Conservation (phyloP, 2,113 vertebrate species). For the Urocolius indicus region DNA sequence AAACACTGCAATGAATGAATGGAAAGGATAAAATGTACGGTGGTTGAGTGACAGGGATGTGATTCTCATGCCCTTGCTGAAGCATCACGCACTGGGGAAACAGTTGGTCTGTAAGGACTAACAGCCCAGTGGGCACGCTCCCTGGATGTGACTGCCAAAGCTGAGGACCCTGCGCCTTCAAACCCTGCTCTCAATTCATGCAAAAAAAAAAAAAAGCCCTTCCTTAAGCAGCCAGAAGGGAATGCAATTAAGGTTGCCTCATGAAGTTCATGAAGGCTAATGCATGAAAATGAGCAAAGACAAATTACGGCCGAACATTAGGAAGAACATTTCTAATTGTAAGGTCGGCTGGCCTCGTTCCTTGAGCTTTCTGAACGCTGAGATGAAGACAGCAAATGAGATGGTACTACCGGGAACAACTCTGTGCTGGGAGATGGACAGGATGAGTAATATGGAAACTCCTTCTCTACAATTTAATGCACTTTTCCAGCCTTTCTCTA, state of each 20-base stretch:
- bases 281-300: slow-evolving; percentile 21
- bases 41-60: background rate
- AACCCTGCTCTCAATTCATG: background rate
- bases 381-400: background rate
- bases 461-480: background rate
- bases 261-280: slow-evolving; percentile 1
- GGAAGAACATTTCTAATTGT: slow-evolving; percentile 14
- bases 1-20: background rate
- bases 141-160: background rate
- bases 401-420: background rate
- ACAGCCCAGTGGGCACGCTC: background rate
- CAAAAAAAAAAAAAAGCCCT: background rate
- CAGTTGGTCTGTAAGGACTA: background rate
- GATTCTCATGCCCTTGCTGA: background rate
- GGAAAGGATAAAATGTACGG: background rate
- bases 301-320: background rate
- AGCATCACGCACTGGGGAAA: background rate
- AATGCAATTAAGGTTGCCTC: slow-evolving; percentile 53
- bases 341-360: background rate
- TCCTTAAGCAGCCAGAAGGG: background rate
- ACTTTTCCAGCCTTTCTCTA: background rate
- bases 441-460: slow-evolving; percentile 25
- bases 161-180: background rate
- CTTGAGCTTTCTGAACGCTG: background rate
- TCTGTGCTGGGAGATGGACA: slow-evolving; percentile 1